Evolutionary conservation across 2,113 vertebrate species (phyloP).

Genomic region (Lanius collurio): DNA sequence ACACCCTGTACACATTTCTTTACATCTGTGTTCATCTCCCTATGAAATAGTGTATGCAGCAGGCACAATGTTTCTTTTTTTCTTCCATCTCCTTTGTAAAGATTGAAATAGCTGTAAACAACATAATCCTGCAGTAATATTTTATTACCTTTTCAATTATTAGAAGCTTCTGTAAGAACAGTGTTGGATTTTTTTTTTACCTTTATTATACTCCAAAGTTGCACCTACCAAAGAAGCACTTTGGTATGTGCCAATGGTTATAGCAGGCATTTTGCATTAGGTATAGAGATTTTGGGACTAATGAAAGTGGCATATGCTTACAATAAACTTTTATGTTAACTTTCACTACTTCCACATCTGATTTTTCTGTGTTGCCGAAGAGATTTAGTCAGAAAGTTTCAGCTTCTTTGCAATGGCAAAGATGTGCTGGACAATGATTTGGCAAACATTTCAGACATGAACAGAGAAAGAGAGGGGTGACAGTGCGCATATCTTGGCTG

Average conservation of each 20-base stretch:
- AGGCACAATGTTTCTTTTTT: neutral
- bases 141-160: neutral
- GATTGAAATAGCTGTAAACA: neutral
- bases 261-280: neutral
- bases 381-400: neutral
- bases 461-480: neutral
- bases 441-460: neutral
- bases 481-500: neutral
- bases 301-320: neutral
- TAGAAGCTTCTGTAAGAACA: neutral
- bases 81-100: neutral
- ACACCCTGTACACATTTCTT: neutral
- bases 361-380: neutral
- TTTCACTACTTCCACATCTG: neutral
- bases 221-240: no score
- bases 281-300: neutral
- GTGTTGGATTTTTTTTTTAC: neutral
- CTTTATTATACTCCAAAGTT: neutral
- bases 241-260: neutral
- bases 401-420: neutral
- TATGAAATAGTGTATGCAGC: neutral
- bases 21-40: neutral
- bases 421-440: neutral
- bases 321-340: neutral
- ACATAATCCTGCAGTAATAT: neutral